Conservation (phyloP, 2,797 vertebrate genomes). For the Mormyrus hasselquistii region DNA sequence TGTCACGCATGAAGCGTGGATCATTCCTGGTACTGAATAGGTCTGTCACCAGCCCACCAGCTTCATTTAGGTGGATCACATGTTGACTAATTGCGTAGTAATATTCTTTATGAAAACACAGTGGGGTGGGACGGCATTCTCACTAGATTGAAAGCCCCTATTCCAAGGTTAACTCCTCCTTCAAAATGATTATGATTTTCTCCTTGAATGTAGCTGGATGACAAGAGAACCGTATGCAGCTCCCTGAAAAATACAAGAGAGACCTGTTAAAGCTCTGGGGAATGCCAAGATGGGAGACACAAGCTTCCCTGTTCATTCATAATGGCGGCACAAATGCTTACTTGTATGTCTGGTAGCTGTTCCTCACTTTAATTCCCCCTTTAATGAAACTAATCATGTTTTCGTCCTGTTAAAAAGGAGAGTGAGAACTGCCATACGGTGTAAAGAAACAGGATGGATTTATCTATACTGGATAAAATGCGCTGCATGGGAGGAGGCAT, state of each 20-base stretch:
- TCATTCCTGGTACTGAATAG: not conserved
- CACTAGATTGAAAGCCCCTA: slow-evolving; percentile 95
- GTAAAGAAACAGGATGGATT: not conserved
- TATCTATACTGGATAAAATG: not conserved
- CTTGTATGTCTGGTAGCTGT: slow-evolving; percentile 98
- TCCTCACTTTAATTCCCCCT: slow-evolving; percentile 94
- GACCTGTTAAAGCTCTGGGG: not conserved
- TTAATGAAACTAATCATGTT: slow-evolving; percentile 99
- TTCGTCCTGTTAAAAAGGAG: slow-evolving; percentile 72
- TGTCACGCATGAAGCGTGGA: not conserved
- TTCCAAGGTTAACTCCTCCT: slow-evolving; percentile 87
- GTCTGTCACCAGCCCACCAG: not conserved
- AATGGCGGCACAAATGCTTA: slow-evolving; percentile 49
- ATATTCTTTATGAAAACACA: not conserved
- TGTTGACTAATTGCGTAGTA: not conserved
- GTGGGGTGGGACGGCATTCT: slow-evolving; percentile 29
- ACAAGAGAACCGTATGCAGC: slow-evolving; percentile 15
- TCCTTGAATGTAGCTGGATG: slow-evolving; percentile 13
- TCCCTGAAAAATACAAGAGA: not conserved
- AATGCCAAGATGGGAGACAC: not conserved
- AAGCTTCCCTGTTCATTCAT: not conserved
- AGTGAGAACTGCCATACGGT: not conserved
- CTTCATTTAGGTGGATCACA: not conserved
- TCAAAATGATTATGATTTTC: slow-evolving; percentile 20
- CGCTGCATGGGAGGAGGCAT: not conserved